Base-by-base conservation (phyloP, 1,140 invertebrate genomes). In the Drosophila elegans region DNA sequence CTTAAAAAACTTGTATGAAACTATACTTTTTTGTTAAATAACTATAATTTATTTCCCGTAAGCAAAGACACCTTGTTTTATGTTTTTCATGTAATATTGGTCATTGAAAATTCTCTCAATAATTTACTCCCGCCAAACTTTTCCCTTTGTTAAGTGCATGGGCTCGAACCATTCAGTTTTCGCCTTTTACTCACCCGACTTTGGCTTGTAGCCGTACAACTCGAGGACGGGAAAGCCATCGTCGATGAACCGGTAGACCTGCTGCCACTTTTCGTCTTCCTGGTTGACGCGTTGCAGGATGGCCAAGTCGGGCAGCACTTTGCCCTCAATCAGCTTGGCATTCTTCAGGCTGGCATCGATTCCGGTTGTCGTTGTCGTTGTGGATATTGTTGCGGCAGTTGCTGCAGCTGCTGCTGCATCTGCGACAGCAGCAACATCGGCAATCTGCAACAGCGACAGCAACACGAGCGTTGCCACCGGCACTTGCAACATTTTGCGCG, bases 141-240 rank as follows among this genome's bases (percentile, higher is more conserved):
- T 32, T 32, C 6, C 29, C 6, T 6, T 32, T 12, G 3, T 25
- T 21, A 11, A 4, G 41, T 9, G 29, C 29, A 21, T 16, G n/a
- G n/a, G n/a, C 10, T 10, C 16, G 3, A 16, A 21, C 16, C 44
- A 41, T 25, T 48, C 6, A 29, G 7, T 41, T 29, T 41, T 29
- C 10, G 9, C 11, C 11, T 3, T 27, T 25, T 2, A 76, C 90
- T 92, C 45, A 92, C 91, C 91, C 68, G 67, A 74, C 44, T 77
- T 90, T 10, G 79, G 53, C 61, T 90, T 91, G 46, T 92, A 92
- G 44, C 85, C 91, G 51, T 92, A 91, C 4, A 91, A 62, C 32
- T 92, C 91, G 69, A 92, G 71, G 52, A 92, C 91, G 21, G 91
- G 91, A 74, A 92, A 82, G 32, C 91, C 91, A 55, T 92, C 90